Conservation (phyloP, 2,797 vertebrate genomes). For the Euphonia xanthogaster region DNA sequence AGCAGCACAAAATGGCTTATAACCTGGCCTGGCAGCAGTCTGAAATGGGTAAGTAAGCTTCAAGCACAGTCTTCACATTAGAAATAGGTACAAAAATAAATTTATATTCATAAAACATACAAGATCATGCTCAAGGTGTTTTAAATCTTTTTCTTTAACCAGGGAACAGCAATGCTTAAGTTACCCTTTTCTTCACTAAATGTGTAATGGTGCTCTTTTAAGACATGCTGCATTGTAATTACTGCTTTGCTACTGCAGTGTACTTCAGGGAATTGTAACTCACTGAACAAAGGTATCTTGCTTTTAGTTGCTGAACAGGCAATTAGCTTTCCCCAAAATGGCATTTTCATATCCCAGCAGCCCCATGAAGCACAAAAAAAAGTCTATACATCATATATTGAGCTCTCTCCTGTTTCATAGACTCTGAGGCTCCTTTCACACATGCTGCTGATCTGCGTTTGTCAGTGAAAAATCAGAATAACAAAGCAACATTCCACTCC, state of each 20-base stretch:
- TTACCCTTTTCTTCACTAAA: conserved; percentile 20
- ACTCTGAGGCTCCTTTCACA: not conserved
- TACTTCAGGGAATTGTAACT: conserved; percentile 57
- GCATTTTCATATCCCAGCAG: conserved; percentile 10
- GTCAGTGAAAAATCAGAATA: conserved; percentile 35
- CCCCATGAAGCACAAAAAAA: conserved; percentile 24
- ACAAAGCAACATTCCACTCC: not conserved
- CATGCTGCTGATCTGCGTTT: not conserved
- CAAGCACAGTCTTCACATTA: not conserved
- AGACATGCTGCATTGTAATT: conserved; percentile 56
- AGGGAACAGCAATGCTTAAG: not conserved
- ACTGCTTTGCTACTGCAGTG: conserved; percentile 12
- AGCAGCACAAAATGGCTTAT: not conserved
- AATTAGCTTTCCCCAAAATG: conserved; percentile 53
- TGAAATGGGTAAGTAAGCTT: not conserved
- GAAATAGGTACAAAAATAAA: not conserved
- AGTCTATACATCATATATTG: not conserved
- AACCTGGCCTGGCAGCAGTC: not conserved
- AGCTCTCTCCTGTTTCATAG: not conserved
- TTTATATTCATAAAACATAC: conserved; percentile 32
- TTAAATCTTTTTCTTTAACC: conserved; percentile 29
- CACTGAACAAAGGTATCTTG: conserved; percentile 48
- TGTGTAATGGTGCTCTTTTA: conserved; percentile 47
- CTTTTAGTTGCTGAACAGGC: conserved; percentile 51
- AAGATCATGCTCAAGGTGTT: not conserved